Evolutionary conservation across 2,797 vertebrate species (phyloP), one percentile per base, ranked within the genome.

Genomic region (Paramormyrops hopkinsi): DNA sequence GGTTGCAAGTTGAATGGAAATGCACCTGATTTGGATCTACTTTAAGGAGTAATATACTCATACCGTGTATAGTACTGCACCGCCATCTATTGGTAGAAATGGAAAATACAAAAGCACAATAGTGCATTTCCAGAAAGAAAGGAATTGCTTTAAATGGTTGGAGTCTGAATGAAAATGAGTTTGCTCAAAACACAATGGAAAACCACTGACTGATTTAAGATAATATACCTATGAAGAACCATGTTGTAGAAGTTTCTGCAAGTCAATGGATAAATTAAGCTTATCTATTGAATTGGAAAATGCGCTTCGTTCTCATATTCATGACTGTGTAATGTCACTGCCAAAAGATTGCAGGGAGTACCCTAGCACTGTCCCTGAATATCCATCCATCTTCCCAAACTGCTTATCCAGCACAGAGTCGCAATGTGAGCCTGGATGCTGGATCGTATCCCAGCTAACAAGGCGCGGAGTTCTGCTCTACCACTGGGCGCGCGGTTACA

Each of bases 81-180:
- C 50, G 84, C 84, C 84, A 86, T 86, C 84, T 86, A 5, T 53
- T 86, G 84, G 50, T 86, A 54, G 14, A 54, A 54, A 86, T 4
- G 53, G 48, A 37, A 85, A 54, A 29, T 33, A 86, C 29, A 51
- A 53, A 85, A 86, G 11, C 12, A 51, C 50, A 44, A 82, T 46
- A 46, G 41, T 82, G 76, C 76, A 46, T 51, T 25, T 85, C 5
- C 41, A 29, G 14, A 17, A 6, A 37, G 4, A 73, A 41, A 14
- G 4, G 33, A 73, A 41, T 51, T 85, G n/a, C n/a, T 11, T 50
- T 48, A 25, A 85, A 48, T 85, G 11, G 82, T 25, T 51, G 69
- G 69, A 85, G 41, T 48, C 5, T 85, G 46, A 22, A 22, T 84
- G 48, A 50, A 85, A 85, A 48, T 85, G 44, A 51, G 12, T 48